Evolutionary conservation across 2,113 vertebrate genomes (phyloP), one percentile per base, ranked within the genome.

Genomic region (Aegotheles bennettii): DNA sequence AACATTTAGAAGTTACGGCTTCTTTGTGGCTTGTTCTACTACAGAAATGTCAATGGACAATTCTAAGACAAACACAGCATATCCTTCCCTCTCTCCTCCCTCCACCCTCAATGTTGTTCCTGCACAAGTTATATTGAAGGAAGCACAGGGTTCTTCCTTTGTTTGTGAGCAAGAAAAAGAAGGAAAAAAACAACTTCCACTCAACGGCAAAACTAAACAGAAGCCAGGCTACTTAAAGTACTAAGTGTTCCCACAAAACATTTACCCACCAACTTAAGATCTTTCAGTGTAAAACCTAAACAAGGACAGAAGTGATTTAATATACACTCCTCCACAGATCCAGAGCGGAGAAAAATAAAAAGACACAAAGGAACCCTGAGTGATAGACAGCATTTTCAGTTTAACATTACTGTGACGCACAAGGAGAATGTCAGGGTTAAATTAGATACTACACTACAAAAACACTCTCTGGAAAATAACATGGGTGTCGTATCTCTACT

Each of bases 211-310:
- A 96, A 96, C 89, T 94, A 97, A 97, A 96, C 87, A 96, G 95
- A 95, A 94, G 89, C 61, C 89, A 54, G 83, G 92, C 86, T 94
- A 96, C 96, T 94, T 84, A 90, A 93, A 92, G 95, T 75, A 96
- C 96, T 77, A 77, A 96, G 84, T 94, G 96, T 97, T 98, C 97
- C 98, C 90, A 95, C 94, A 93, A 90, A 94, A 47, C 95, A 35
- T 85, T 95, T 94, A 97, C 97, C 97, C 98, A 98, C 96, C 96
- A 97, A 98, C 96, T 97, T 97, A 93, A 96, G 84, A 82, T 94
- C 94, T 92, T 90, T 56, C 81, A 89, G 79, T 40, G 33, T 84
- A 94, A 96, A 97, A 86, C 38, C 92, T 86, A 45, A 59, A 80
- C 64, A 94, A 96, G 90, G 85, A 96, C 94, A 93, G 90, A 87